Evolutionary conservation across 2,888 invertebrate genomes (phyloP).

Genomic region (Drosophila sordidula): DNA sequence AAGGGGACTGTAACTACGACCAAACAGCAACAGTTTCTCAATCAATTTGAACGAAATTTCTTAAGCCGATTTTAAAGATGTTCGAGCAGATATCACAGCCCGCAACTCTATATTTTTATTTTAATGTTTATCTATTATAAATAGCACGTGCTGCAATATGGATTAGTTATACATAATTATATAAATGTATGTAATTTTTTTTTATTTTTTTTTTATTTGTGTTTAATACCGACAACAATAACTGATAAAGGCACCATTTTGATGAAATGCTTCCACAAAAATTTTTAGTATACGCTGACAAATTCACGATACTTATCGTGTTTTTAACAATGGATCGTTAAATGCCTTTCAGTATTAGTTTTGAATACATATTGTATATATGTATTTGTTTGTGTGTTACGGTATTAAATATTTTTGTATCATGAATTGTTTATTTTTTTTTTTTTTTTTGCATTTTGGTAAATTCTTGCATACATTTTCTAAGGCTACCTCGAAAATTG

Average conservation of each 20-base stretch:
- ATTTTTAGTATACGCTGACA: conserved; percentile 37
- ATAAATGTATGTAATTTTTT: conserved; percentile 30
- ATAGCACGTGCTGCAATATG: conserved; percentile 30
- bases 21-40: conserved; percentile 7
- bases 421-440: conserved; percentile 17
- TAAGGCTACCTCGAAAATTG: conserved; percentile 69
- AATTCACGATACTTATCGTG: conserved; percentile 15
- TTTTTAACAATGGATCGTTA: conserved; percentile 46
- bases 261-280: conserved; percentile 77
- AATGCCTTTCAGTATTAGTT: conserved; percentile 52
- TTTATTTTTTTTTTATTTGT: conserved; percentile 16
- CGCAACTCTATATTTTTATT: conserved; percentile 33
- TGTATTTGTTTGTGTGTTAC: conserved; percentile 8
- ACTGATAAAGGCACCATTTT: conserved; percentile 83
- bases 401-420: conserved; percentile 5
- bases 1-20: conserved; percentile 1
- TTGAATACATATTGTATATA: conserved; percentile 26
- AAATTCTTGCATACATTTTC: conserved; percentile 58
- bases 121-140: conserved; percentile 28
- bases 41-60: conserved; percentile 2
- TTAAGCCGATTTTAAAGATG: conserved; percentile 7
- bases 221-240: conserved; percentile 67
- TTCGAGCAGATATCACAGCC: conserved; percentile 56
- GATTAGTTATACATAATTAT: conserved; percentile 27
- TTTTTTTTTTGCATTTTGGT: conserved; percentile 13